Conservation (phyloP, 2,888 invertebrate species). For the Schizaphis graminum region DNA sequence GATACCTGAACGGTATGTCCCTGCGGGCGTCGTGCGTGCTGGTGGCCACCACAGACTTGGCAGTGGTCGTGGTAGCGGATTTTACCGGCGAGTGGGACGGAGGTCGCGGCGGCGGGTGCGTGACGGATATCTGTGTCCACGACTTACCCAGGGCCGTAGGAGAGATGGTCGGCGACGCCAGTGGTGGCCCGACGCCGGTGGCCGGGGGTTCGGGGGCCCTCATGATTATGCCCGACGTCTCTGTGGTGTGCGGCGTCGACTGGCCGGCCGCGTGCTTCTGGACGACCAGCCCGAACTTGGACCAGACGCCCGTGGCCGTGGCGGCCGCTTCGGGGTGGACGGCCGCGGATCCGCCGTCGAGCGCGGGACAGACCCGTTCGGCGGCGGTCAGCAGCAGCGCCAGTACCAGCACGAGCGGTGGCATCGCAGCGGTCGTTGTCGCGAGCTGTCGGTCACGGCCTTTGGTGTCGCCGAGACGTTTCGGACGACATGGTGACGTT, state of each 20-base stretch:
- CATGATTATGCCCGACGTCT: slow-evolving; percentile 66
- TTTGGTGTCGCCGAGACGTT: neutral
- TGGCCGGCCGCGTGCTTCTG: slow-evolving; percentile 18
- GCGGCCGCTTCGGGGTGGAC: neutral
- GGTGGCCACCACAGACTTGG: neutral
- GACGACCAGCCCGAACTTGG: slow-evolving; percentile 61
- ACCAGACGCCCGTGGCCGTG: slow-evolving; percentile 54
- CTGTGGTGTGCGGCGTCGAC: slow-evolving; percentile 64
- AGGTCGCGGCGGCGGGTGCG: neutral
- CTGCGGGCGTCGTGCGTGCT: slow-evolving; percentile 35
- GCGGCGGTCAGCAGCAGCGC: neutral
- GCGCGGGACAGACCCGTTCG: neutral
- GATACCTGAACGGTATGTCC: slow-evolving; percentile 19
- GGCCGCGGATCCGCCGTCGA: neutral
- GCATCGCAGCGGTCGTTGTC: neutral
- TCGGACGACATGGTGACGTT: neutral
- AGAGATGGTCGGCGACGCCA: neutral
- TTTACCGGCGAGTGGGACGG: neutral
- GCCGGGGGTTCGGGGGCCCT: slow-evolving; percentile 23
- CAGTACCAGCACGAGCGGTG: neutral
- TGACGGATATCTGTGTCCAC: slow-evolving; percentile 60
- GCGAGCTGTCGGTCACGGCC: slow-evolving; percentile 1
- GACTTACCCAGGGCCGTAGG: slow-evolving; percentile 42
- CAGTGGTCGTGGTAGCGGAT: neutral
- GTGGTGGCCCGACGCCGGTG: neutral